Conservation (phyloP, 1,140 invertebrate species). For the Temnothorax nylanderi region DNA sequence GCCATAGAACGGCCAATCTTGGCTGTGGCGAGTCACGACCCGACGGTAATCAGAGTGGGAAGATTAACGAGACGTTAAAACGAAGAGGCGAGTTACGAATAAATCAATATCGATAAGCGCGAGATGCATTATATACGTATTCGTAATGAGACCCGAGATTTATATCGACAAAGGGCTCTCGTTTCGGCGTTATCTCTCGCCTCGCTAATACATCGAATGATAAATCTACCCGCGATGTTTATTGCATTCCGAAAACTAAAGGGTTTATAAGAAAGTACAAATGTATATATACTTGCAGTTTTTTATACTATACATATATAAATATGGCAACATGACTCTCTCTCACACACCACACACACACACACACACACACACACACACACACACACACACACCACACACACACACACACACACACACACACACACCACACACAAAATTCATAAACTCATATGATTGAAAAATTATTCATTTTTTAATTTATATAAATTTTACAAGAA, state of each 20-base stretch:
- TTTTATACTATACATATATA: background rate
- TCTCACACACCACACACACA: too few relatives aligned
- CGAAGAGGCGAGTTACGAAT: conserved; percentile 65
- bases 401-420: too few relatives aligned
- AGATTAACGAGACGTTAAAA: conserved; percentile 74
- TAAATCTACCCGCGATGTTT: conserved; percentile 48
- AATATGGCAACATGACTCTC: background rate
- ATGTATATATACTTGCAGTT: background rate
- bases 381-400: too few relatives aligned
- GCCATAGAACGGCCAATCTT: conserved; percentile 32
- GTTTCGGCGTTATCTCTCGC: conserved; percentile 31
- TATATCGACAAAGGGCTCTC: conserved; percentile 53
- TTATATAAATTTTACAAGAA: background rate
- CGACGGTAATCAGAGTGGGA: conserved; percentile 65
- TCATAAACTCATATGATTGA: background rate
- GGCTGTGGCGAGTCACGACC: conserved; percentile 48
- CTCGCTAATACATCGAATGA: conserved; percentile 38
- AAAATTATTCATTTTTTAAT: background rate
- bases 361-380: too few relatives aligned
- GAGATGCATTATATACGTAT: conserved; percentile 69
- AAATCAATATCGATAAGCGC: conserved; percentile 74
- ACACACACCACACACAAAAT: background rate
- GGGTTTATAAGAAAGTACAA: background rate
- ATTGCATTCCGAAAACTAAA: background rate
- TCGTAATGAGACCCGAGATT: conserved; percentile 70